Evolutionary conservation across 1,140 invertebrate genomes (phyloP), one percentile per base, ranked within the genome.

Genomic region (Drosophila chauvacae): DNA sequence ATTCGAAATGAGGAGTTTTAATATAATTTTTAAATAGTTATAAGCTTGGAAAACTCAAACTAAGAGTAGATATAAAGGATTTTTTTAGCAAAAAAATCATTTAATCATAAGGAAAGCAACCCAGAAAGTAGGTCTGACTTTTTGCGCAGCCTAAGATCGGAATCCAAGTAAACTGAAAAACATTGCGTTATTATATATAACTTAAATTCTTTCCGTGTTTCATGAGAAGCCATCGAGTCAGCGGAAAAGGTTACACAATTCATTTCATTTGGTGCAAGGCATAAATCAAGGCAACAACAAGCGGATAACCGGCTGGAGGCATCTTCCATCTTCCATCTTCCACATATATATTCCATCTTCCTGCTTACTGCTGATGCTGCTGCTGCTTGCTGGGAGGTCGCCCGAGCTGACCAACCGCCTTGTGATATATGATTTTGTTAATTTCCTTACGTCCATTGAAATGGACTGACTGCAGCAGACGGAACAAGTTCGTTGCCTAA

Each of bases 181-280:
- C 10, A 14, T 30, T 51, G 18, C 6, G 4, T 30, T 30, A 2
- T 16, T n/a, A n/a, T 4, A 11, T 1, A 20, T 13, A 53, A 53
- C 3, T 18, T 4, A 28, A 28, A 20, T 55, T 61, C 11, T 53
- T 53, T 33, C 30, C 11, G 42, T 59, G 53, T 11, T 39, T 45
- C 41, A 45, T 16, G 65, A 30, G 69, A 72, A 50, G 51, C 44
- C 51, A 30, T 44, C 59, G 23, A 35, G 44, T 47, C 57, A 26
- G 58, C 20, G 33, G 42, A 83, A 78, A 77, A 80, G 86, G 86
- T 90, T 90, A 90, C 85, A 90, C 85, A 90, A 90, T 90, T 90
- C 85, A 90, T 90, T 90, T 90, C 81, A 90, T 90, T 85, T 90
- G 85, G 81, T 84, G 85, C 85, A 87, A 88, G 72, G 80, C 85